phyloP scores from a whole-genome alignment of 2,113 vertebrate genomes.

The Pycnonotus jocosus region DNA sequence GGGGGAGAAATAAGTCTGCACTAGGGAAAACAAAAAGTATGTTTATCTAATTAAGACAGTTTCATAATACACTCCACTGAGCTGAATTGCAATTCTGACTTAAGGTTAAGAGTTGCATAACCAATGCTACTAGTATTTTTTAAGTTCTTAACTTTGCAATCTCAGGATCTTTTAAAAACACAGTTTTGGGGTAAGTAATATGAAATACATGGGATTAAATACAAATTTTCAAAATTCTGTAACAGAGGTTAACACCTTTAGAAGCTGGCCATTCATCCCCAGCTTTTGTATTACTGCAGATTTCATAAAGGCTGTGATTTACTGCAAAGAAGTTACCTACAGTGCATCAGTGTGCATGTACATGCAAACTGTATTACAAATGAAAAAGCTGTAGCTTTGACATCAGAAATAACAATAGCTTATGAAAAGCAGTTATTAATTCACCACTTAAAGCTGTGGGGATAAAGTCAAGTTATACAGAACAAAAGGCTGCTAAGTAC shows the following conservation, averaged over 20 bases:
- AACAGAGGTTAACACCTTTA: neutral
- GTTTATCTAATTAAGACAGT: neutral
- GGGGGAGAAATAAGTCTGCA: neutral
- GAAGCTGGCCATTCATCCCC: neutral
- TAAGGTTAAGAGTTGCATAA: neutral
- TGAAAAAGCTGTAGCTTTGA: neutral
- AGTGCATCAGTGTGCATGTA: neutral
- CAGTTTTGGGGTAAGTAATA: neutral
- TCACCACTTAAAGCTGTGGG: neutral
- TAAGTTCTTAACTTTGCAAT: neutral
- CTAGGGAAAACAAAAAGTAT: neutral
- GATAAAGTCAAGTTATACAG: neutral
- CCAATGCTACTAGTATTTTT: neutral
- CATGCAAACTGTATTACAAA: neutral
- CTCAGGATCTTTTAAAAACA: neutral
- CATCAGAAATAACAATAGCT: neutral
- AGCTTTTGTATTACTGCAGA: neutral
- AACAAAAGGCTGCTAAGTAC: neutral
- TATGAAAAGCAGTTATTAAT: neutral
- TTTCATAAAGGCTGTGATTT: neutral
- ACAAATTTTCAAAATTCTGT: neutral
- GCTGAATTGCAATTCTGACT: neutral
- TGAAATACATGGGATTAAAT: neutral
- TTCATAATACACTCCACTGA: neutral
- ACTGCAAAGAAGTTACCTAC: neutral